Conservation (phyloP, 2,797 vertebrate species). For the Dipus sagitta region DNA sequence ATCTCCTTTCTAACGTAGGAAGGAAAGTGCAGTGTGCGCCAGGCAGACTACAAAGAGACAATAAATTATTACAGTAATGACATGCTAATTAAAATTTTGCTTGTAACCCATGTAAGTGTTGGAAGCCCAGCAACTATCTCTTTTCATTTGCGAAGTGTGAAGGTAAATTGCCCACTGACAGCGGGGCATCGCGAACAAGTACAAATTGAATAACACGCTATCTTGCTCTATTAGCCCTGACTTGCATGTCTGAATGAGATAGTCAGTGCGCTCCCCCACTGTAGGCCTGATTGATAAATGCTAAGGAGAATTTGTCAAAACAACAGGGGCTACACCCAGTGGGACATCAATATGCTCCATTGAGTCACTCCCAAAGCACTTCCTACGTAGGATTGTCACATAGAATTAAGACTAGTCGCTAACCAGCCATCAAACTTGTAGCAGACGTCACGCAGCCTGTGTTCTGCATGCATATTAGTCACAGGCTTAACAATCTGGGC, state of each 20-base stretch:
- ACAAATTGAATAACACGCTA: constrained; percentile 93
- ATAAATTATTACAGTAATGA: constrained; percentile 97
- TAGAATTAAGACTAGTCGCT: constrained; percentile 91
- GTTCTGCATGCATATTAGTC: constrained; percentile 90
- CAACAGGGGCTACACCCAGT: constrained; percentile 94
- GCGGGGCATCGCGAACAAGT: constrained; percentile 91
- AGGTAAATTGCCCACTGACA: constrained; percentile 91
- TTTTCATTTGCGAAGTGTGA: constrained; percentile 92
- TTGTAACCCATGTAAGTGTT: constrained; percentile 98
- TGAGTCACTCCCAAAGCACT: constrained; percentile 93
- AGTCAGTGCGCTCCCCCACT: constrained; percentile 90
- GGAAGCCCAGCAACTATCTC: constrained; percentile 92
- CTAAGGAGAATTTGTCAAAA: constrained; percentile 97
- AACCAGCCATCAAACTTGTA: constrained; percentile 90
- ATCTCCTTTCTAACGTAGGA: constrained; percentile 62
- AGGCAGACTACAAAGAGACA: constrained; percentile 90
- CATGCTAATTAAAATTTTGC: constrained; percentile 99
- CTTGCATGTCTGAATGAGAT: constrained; percentile 90
- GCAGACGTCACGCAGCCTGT: constrained; percentile 89
- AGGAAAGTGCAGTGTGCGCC: constrained; percentile 80
- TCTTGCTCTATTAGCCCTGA: constrained; percentile 90
- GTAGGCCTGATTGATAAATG: constrained; percentile 97
- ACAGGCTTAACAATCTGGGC: constrained; percentile 91
- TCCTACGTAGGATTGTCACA: constrained; percentile 90
- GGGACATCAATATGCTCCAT: constrained; percentile 96